Conservation (phyloP, 2,888 invertebrate species). For the Hoplodrina blanda region DNA sequence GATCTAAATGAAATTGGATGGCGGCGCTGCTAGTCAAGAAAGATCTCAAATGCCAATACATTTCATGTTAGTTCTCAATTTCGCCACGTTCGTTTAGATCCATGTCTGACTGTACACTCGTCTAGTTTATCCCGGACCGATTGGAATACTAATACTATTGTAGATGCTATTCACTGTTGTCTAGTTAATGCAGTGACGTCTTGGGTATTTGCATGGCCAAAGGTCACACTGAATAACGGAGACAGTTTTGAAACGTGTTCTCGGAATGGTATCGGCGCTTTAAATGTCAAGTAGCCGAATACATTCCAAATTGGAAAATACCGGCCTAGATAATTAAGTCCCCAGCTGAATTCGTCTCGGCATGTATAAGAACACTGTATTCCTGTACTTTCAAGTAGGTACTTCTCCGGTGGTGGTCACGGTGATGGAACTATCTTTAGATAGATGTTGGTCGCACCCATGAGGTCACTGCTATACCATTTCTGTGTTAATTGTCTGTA, state of each 20-base stretch:
- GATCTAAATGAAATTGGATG: conserved; percentile 8
- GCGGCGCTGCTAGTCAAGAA: neutral
- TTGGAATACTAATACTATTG: conserved; percentile 38
- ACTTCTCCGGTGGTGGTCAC: neutral
- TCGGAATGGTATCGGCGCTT: neutral
- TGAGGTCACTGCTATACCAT: conserved; percentile 44
- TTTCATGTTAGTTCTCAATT: conserved; percentile 10
- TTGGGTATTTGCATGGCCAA: conserved; percentile 7
- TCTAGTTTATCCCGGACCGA: conserved; percentile 60
- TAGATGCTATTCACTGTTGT: conserved; percentile 54
- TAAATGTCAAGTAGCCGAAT: neutral
- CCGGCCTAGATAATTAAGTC: conserved; percentile 1
- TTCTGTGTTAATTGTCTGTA: conserved; percentile 56
- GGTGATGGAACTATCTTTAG: neutral
- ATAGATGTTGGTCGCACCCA: neutral
- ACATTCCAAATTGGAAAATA: neutral
- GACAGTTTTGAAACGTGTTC: neutral
- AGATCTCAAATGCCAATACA: conserved; percentile 1
- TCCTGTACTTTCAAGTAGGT: neutral
- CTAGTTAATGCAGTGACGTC: conserved; percentile 44
- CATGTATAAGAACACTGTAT: neutral
- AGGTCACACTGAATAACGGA: neutral
- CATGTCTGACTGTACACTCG: conserved; percentile 29
- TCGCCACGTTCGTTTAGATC: conserved; percentile 28
- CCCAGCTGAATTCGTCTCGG: neutral